These are phyloP conservation scores for Parotocinclus haroldoi DNA, from an alignment of 2,797 vertebrate genomes.

Conservation along the genomic window DNA sequence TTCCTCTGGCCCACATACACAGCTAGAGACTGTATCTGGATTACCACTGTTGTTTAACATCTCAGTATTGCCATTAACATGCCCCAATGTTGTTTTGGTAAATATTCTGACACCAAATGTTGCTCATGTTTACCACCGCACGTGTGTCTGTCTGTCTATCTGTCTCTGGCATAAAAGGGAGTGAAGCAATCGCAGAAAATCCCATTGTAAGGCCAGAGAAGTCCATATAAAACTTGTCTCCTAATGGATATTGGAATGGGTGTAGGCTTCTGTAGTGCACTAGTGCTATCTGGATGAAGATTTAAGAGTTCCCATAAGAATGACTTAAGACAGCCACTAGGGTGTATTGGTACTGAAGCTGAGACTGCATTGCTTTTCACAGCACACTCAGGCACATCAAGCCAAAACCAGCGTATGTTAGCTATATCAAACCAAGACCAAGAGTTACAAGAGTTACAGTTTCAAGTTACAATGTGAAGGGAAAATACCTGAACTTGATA, in stretches of 20 bases:
- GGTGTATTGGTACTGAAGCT: constrained; percentile 18
- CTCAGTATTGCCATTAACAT: too few species aligned
- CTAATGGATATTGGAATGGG: constrained; percentile 31
- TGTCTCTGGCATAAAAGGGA: too few species aligned
- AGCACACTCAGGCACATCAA: neutral
- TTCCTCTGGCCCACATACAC: constrained; percentile 19
- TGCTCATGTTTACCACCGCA: neutral
- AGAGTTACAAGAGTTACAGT: too few species aligned
- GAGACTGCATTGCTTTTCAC: neutral
- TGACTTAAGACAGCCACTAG: neutral
- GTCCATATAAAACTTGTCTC: constrained; percentile 19
- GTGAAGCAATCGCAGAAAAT: constrained; percentile 24
- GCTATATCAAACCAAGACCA: constrained; percentile 19
- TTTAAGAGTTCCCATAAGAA: constrained; percentile 17
- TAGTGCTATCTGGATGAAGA: constrained; percentile 34
- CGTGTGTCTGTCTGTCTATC: too few species aligned
- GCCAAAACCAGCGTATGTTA: constrained; percentile 4
- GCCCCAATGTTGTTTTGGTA: constrained; percentile 1
- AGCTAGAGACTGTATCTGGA: neutral
- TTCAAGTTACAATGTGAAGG: neutral
- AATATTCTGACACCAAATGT: neutral
- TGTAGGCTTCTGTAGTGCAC: constrained; percentile 31
- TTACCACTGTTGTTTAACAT: too few species aligned
- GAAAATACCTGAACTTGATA: constrained; percentile 12
- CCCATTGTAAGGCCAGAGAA: constrained; percentile 34